Evolutionary conservation across 2,797 vertebrate genomes (phyloP), one percentile per base, ranked within the genome.

Genomic region (Muraenolepis orangiensis): DNA sequence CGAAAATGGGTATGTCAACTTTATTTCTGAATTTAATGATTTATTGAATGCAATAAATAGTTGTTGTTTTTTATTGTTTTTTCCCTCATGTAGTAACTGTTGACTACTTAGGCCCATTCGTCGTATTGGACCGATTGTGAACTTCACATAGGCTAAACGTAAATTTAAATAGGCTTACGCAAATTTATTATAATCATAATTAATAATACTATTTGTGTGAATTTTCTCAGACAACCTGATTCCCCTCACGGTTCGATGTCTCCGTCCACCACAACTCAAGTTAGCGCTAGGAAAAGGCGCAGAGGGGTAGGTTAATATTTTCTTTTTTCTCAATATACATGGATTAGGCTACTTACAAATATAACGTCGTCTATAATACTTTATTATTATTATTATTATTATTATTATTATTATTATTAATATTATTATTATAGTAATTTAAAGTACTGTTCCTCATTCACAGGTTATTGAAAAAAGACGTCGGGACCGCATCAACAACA

Each of bases 391-490:
- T n/a, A n/a, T n/a, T n/a, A n/a, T n/a, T n/a, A n/a, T n/a, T n/a
- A n/a, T n/a, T n/a, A n/a, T n/a, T n/a, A n/a, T n/a, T n/a, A n/a
- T n/a, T n/a, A n/a, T n/a, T n/a, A n/a, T n/a, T n/a, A n/a, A n/a
- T n/a, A n/a, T n/a, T n/a, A n/a, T n/a, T n/a, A n/a, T n/a, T n/a
- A n/a, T n/a, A n/a, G n/a, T n/a, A n/a, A n/a, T n/a, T n/a, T n/a
- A n/a, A n/a, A n/a, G 70, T n/a, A 30, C 0, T 11, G 20, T 69
- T 46, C 31, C 40, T 34, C 26, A 23, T 67, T 68, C 3, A 57
- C 81, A 99, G 98, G 98, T 99, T 74, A 99, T 99, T 78, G 98
- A 99, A 88, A 99, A 99, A 86, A 93, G 97, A 30, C 95, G 98
- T 72, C 94, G 98, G 76, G 98, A 99, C 82, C 93, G 98, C 61